Percentiles rank a stretch among this genome's conserved stretches.
Conservation (phyloP, 92 coral and sea anemone genomes). For the Zoanthus sociatus region DNA sequence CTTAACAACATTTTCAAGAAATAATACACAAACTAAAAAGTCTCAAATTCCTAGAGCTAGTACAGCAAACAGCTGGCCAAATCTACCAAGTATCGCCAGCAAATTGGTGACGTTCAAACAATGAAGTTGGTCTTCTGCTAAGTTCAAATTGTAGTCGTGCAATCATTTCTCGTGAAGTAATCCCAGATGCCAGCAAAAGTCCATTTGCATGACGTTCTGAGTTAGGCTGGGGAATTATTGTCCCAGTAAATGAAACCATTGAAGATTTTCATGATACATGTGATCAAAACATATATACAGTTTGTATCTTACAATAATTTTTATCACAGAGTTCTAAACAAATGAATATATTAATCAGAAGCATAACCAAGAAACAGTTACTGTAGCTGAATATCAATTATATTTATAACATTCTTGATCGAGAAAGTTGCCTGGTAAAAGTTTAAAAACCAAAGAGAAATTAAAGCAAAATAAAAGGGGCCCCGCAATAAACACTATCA, state of each 20-base stretch:
- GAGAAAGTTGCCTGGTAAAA: no score
- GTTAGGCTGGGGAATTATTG: slow-evolving; percentile 76
- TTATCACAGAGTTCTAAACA: no score
- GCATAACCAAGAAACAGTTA: no score
- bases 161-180: slow-evolving; percentile 71
- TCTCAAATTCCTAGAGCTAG: slow-evolving; percentile 60
- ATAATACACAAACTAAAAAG: slow-evolving; percentile 48
- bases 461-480: no score
- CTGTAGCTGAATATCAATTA: no score
- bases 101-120: slow-evolving; percentile 54
- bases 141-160: slow-evolving; percentile 71
- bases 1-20: slow-evolving; percentile 52
- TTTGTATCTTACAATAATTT: no score
- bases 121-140: slow-evolving; percentile 66
- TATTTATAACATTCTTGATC: no score
- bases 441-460: no score
- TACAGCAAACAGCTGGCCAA: slow-evolving; percentile 58
- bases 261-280: background rate
- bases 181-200: slow-evolving; percentile 58
- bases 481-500: no score
- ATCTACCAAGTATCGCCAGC: slow-evolving; percentile 45
- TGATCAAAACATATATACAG: no score
- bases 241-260: slow-evolving; percentile 17
- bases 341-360: no score
- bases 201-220: slow-evolving; percentile 69